Evolutionary conservation across 1,140 invertebrate genomes (phyloP), one percentile per base, ranked within the genome.

Genomic region (Drosophila nasuta): DNA sequence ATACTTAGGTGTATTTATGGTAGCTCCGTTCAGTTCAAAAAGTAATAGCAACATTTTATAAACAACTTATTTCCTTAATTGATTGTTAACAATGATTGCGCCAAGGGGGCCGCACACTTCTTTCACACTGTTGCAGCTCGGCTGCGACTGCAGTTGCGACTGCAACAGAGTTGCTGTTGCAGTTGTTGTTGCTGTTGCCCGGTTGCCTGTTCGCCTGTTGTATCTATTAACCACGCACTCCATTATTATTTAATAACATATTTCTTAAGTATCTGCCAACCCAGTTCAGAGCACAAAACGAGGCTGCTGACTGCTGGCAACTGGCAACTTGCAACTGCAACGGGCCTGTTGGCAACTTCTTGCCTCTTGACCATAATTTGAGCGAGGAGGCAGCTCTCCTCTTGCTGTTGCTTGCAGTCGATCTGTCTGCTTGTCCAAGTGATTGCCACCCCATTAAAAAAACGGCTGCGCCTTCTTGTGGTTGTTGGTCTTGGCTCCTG

Each of bases 41-140:
- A 66, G 83, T 88, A 88, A 88, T 89, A 81, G 85, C 85, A 83
- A 89, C 86, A 91, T 91, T 91, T 91, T 91, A 88, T 91, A 87
- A 91, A 91, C 88, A 91, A 91, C 88, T 91, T 91, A 91, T 91
- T 91, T 91, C 81, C 88, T 89, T 91, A 91, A 91, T 91, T 91
- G 89, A 91, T 91, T 91, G 89, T 85, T 91, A 91, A 91, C 88
- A 91, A 89, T 85, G 85, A 89, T 89, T 89, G 85, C 69, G 74
- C 76, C 64, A 59, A 65, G 64, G 64, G 77, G 66, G 77, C 85
- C 79, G 82, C 79, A 87, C 82, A 79, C 82, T 87, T 87, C 82
- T 77, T 82, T 79, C 83, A 83, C 80, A 75, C 77, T 85, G 11
- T 25, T 11, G 60, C 35, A 56, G 20, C 25, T 25, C 20, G n/a